Conservation (phyloP, 2,797 vertebrate species). For the Manis crassicaudata region DNA sequence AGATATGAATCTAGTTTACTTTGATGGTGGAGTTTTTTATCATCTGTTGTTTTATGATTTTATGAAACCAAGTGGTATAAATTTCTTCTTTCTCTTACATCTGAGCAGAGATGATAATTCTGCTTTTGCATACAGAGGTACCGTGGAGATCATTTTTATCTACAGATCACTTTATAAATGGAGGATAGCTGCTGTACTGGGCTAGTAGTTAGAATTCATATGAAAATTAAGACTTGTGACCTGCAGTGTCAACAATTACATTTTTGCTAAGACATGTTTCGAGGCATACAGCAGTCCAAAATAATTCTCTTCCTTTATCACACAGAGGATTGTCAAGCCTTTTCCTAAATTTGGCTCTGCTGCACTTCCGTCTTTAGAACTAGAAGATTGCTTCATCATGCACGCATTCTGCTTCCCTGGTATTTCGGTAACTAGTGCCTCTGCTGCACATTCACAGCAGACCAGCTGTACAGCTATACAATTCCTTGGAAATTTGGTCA, state of each 20-base stretch:
- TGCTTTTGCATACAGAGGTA: background rate
- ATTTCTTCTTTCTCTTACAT: background rate
- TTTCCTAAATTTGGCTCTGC: conserved; percentile 58
- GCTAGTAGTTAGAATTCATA: conserved; percentile 3
- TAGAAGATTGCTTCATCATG: background rate
- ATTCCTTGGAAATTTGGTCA: background rate
- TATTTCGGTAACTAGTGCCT: background rate
- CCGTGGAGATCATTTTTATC: background rate
- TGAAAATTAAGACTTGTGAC: background rate
- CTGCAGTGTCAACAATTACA: background rate
- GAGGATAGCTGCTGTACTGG: background rate
- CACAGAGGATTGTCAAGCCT: conserved; percentile 15
- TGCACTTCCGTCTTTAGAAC: conserved; percentile 35
- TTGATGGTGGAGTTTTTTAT: background rate
- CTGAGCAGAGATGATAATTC: background rate
- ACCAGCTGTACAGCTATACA: background rate
- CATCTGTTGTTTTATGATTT: background rate
- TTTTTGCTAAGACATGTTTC: conserved; percentile 50
- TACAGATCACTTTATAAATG: background rate
- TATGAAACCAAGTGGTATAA: background rate
- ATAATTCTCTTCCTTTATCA: background rate
- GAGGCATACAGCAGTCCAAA: background rate
- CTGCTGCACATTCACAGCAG: background rate
- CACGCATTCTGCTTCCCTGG: background rate
- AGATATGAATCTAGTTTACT: background rate